A percentile compares a stretch with the other conserved stretches of the same genome.
phyloP scores from a whole-genome alignment of 2,888 invertebrate genomes.

The Chloroclystis v-ata region DNA sequence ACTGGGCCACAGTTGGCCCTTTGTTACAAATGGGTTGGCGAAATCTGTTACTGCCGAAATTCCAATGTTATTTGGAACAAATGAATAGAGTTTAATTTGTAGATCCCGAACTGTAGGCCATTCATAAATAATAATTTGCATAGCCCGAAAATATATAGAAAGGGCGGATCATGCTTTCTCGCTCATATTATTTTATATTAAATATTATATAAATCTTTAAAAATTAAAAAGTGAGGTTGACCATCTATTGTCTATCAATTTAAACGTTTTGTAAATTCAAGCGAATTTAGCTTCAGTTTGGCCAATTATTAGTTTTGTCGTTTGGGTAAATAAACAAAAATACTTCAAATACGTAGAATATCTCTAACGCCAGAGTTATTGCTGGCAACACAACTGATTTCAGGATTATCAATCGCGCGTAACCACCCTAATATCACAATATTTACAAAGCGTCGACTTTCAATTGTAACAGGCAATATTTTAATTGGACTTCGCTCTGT shows the following conservation, averaged over 20 bases:
- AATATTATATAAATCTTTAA: no score
- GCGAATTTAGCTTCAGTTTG: no score
- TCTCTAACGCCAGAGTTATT: no score
- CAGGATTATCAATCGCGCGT: slow-evolving; percentile 12
- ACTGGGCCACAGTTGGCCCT: slow-evolving; percentile 9
- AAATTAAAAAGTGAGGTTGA: background rate
- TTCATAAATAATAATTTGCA: background rate
- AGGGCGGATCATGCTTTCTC: no score
- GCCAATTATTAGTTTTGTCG: no score
- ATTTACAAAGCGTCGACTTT: slow-evolving; percentile 7
- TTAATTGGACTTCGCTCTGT: slow-evolving; percentile 29
- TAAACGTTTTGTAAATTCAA: no score
- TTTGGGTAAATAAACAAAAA: no score
- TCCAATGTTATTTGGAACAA: slow-evolving; percentile 1
- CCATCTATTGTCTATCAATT: background rate
- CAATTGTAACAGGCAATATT: slow-evolving; percentile 28
- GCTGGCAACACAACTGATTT: slow-evolving; percentile 13
- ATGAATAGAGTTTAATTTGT: slow-evolving; percentile 2
- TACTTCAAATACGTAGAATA: no score
- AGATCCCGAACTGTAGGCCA: background rate
- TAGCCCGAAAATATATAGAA: no score
- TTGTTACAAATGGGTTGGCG: slow-evolving; percentile 5
- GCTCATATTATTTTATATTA: no score
- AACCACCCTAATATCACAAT: slow-evolving; percentile 20
- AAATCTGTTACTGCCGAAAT: slow-evolving; percentile 2